These are phyloP conservation scores for Callithrix jacchus DNA, from an alignment of 2,113 vertebrate species.

Conservation along the genomic window DNA sequence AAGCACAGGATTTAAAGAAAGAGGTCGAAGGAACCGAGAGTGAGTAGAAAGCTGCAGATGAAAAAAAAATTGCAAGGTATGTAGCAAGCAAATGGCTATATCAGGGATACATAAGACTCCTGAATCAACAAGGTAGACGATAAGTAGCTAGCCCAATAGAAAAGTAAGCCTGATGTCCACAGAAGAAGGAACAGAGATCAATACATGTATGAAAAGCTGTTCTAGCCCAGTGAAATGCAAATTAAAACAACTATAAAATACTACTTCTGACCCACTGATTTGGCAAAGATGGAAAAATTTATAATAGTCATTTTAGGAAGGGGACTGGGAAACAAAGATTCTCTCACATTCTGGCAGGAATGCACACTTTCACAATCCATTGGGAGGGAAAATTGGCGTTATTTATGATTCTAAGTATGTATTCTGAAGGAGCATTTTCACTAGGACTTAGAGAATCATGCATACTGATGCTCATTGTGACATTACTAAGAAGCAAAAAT, in stretches of 20 bases:
- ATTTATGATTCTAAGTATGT: not conserved
- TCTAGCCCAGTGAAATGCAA: not conserved
- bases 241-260: slow-evolving; percentile 13
- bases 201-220: not conserved
- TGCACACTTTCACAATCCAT: not conserved
- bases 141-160: not conserved
- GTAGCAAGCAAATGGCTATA: not conserved
- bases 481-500: not conserved
- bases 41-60: not conserved
- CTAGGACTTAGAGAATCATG: not conserved
- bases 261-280: not conserved
- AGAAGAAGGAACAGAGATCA: not conserved
- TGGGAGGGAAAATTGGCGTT: not conserved
- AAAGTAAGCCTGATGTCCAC: not conserved
- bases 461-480: not conserved
- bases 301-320: not conserved
- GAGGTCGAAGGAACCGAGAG: not conserved
- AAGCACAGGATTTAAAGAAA: not conserved
- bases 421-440: not conserved
- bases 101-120: not conserved
- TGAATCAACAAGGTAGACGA: not conserved
- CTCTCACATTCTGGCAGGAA: too few species aligned
- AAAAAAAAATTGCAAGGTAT: not conserved
- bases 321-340: not conserved
- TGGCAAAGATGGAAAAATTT: not conserved